phyloP scores from a whole-genome alignment of 2,797 vertebrate species.

The Myotis myotis region DNA sequence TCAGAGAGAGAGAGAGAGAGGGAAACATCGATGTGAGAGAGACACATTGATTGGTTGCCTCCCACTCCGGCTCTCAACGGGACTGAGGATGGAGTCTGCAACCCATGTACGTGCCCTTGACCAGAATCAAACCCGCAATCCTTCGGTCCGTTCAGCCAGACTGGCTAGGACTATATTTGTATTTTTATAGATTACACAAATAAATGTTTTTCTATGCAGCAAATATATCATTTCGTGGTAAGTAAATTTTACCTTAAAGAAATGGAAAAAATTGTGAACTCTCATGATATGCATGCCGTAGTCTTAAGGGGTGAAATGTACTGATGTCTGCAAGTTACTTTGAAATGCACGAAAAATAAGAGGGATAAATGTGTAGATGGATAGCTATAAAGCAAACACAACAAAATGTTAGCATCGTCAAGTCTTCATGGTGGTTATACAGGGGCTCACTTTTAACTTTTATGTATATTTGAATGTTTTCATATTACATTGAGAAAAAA shows the following conservation, averaged over 20 bases:
- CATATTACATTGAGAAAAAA: background rate
- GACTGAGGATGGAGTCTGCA: too few relatives aligned
- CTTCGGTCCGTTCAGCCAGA: background rate
- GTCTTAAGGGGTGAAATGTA: background rate
- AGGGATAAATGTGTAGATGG: background rate
- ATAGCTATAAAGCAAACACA: background rate
- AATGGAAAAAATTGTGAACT: background rate
- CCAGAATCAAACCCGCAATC: too few relatives aligned
- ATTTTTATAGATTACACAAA: background rate
- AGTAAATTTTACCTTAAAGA: background rate
- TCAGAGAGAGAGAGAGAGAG: too few relatives aligned
- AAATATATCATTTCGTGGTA: background rate
- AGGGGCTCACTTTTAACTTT: background rate
- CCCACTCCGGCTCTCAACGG: too few relatives aligned
- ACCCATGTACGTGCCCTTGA: too few relatives aligned
- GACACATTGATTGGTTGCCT: too few relatives aligned
- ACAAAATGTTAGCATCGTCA: background rate
- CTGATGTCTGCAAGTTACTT: background rate
- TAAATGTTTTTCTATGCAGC: background rate
- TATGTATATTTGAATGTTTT: background rate
- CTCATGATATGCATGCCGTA: background rate
- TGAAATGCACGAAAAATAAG: background rate
- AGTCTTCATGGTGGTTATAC: background rate
- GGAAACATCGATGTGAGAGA: too few relatives aligned
- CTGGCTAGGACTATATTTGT: background rate